Evolutionary conservation across 2,888 invertebrate species (phyloP).

Genomic region (Oxycera nigricornis): DNA sequence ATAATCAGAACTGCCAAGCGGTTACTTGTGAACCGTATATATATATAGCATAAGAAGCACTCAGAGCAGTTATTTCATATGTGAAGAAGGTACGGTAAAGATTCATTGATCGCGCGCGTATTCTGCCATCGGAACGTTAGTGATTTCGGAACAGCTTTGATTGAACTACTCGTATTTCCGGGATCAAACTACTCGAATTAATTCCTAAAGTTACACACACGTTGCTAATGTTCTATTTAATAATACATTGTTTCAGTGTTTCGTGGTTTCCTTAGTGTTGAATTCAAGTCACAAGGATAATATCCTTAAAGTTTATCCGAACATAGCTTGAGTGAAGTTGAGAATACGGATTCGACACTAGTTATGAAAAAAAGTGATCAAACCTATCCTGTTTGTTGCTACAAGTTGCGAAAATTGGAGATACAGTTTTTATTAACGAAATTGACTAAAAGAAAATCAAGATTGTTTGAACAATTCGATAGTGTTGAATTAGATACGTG

Average conservation of each 20-base stretch:
- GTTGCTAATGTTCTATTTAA: constrained; percentile 17
- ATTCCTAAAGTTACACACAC: neutral
- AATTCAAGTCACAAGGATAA: neutral
- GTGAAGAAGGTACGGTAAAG: neutral
- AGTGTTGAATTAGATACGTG: constrained; percentile 12
- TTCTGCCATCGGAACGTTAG: neutral
- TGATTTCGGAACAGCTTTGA: no score
- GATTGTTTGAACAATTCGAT: neutral
- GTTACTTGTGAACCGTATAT: neutral
- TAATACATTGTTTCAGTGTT: constrained; percentile 1
- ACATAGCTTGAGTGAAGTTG: neutral
- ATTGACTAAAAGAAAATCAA: constrained; percentile 36
- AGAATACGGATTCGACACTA: constrained; percentile 2
- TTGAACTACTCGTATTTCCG: no score
- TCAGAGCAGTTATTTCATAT: neutral
- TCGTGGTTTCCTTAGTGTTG: constrained; percentile 22
- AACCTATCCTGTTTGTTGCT: neutral
- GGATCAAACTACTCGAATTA: neutral
- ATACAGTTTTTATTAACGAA: constrained; percentile 13
- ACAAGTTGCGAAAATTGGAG: constrained; percentile 9
- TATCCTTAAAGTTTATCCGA: neutral
- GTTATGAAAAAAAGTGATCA: constrained; percentile 34
- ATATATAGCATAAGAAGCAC: neutral
- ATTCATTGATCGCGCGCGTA: neutral
- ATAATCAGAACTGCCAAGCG: neutral